These are phyloP conservation scores for Pyrgilauda ruficollis DNA, from an alignment of 2,113 vertebrate species.

Conservation along the genomic window DNA sequence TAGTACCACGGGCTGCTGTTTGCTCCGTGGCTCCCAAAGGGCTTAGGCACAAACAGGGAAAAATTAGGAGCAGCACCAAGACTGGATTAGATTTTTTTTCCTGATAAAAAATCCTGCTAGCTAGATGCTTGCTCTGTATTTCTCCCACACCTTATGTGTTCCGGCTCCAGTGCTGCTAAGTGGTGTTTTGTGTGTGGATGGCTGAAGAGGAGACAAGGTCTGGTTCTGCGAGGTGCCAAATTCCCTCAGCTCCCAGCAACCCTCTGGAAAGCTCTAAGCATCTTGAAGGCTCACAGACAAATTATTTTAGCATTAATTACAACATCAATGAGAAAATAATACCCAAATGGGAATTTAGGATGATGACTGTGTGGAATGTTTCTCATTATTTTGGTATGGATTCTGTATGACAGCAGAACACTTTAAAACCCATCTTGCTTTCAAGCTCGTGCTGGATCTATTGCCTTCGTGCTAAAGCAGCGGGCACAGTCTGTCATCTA, in stretches of 20 bases:
- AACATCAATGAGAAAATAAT: conserved; percentile 53
- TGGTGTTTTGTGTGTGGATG: background rate
- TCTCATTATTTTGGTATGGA: conserved; percentile 41
- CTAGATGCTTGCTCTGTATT: background rate
- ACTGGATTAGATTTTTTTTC: background rate
- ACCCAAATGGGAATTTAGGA: conserved; percentile 36
- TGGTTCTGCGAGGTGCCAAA: background rate
- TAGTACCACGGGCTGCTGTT: conserved; percentile 24
- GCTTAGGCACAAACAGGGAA: background rate
- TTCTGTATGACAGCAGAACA: background rate
- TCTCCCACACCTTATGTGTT: background rate
- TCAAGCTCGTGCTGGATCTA: background rate
- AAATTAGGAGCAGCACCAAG: background rate
- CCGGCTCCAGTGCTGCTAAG: background rate
- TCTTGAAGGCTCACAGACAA: conserved; percentile 19
- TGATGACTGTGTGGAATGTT: background rate
- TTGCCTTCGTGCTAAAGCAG: background rate
- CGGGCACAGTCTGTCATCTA: background rate
- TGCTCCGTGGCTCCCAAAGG: conserved; percentile 8
- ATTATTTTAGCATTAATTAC: conserved; percentile 60
- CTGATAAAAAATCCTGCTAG: background rate
- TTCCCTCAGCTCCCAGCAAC: conserved; percentile 8
- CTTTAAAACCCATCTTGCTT: conserved; percentile 14
- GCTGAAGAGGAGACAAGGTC: background rate
- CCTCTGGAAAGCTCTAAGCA: conserved; percentile 31